A percentile compares a stretch with the other conserved stretches of the same genome.
Conservation (phyloP, 2,797 vertebrate species). For the Sciurus carolinensis region DNA sequence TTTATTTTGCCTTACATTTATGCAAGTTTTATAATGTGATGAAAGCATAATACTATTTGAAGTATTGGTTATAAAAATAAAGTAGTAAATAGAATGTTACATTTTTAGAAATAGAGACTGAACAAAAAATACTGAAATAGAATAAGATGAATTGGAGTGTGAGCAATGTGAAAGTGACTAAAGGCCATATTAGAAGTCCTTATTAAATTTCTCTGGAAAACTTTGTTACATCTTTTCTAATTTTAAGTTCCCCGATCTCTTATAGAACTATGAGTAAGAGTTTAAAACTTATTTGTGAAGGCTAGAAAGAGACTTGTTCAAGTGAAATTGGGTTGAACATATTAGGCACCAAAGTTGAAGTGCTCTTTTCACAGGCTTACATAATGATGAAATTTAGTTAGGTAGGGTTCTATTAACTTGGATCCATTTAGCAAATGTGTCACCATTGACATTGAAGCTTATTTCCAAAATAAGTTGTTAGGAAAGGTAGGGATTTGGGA, state of each 20-base stretch:
- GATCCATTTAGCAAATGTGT: constrained; percentile 81
- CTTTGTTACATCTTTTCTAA: not conserved
- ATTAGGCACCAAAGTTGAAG: constrained; percentile 46
- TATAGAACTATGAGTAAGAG: not conserved
- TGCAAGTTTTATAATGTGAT: constrained; percentile 10
- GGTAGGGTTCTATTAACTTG: constrained; percentile 29
- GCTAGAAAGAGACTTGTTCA: not conserved
- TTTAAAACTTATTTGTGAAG: constrained; percentile 53
- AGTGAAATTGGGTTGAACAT: constrained; percentile 1
- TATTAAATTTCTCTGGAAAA: constrained; percentile 54
- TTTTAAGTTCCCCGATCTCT: constrained; percentile 11
- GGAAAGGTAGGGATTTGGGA: not conserved
- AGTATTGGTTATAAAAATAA: not conserved
- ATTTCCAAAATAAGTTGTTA: constrained; percentile 13
- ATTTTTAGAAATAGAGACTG: not conserved
- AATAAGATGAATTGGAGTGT: not conserved
- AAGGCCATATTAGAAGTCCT: constrained; percentile 23
- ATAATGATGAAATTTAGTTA: constrained; percentile 44
- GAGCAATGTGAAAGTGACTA: constrained; percentile 46
- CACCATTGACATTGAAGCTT: constrained; percentile 82
- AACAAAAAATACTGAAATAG: not conserved
- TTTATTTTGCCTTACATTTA: not conserved
- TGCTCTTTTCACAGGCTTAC: constrained; percentile 18
- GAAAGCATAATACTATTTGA: not conserved
- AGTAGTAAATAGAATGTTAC: not conserved